These are phyloP conservation scores for Varecia variegata DNA, from an alignment of 2,797 vertebrate genomes.

Conservation along the genomic window DNA sequence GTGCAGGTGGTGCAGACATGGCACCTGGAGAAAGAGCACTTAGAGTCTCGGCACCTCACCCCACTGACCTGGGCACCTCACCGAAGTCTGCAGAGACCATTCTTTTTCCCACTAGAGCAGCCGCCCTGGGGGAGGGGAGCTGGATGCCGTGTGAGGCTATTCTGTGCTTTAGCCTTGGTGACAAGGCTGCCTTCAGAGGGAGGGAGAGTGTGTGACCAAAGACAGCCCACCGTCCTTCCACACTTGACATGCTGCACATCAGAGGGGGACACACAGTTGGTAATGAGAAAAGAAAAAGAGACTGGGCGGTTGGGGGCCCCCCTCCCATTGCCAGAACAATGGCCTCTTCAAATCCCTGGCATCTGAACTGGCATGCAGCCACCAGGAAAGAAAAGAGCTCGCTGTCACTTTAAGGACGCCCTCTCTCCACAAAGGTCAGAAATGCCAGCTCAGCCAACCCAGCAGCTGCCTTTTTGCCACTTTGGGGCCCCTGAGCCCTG, in stretches of 20 bases:
- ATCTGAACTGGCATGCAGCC: constrained; percentile 78
- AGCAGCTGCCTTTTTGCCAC: constrained; percentile 31
- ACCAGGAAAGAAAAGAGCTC: constrained; percentile 71
- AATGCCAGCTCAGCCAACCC: constrained; percentile 75
- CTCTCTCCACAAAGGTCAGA: constrained; percentile 71
- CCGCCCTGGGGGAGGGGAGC: neutral
- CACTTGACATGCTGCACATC: constrained; percentile 33
- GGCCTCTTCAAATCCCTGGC: constrained; percentile 81
- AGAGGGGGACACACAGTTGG: neutral
- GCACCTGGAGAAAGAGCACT: neutral
- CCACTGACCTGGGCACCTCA: neutral
- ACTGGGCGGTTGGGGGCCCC: constrained; percentile 72
- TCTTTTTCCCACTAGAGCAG: neutral
- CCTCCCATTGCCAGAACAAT: constrained; percentile 78
- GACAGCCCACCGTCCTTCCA: neutral
- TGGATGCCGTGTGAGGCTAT: neutral
- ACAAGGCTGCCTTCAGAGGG: neutral
- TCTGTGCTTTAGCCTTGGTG: neutral
- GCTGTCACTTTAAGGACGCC: constrained; percentile 81
- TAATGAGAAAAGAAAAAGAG: constrained; percentile 61
- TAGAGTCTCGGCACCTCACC: neutral
- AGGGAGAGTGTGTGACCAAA: neutral
- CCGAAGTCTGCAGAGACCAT: neutral
- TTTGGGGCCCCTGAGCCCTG: neutral
- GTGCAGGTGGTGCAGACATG: neutral